Base-by-base conservation (phyloP, 2,113 vertebrate genomes). In the Malurus melanocephalus region DNA sequence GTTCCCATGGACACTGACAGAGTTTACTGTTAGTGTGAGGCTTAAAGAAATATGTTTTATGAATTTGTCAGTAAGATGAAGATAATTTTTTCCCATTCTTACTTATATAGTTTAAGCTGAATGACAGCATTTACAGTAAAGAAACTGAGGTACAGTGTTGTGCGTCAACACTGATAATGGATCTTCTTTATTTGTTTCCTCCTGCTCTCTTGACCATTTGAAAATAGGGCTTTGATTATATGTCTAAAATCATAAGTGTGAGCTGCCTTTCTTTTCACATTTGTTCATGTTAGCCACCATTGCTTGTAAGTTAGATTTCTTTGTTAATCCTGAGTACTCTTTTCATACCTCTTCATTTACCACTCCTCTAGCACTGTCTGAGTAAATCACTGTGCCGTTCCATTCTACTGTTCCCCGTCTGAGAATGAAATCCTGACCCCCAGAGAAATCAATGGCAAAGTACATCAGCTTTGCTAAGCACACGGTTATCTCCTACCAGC, bases 371-470 rank as follows among this genome's bases (percentile, higher is more conserved):
- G 10, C 1, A 2, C 45, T 56, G 19, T 23, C 71, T 87, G 48
- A 65, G 67, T 91, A 71, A 91, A 88, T 94, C 64, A 60, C 4
- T 0, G 0, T 66, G 38, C 33, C 3, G 2, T 85, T 87, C 43
- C 1, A 2, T 91, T 56, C 35, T 55, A 22, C 19, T 49, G 7
- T 75, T 94, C 42, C 40, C 56, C 45, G 11, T 55, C 28, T 5
- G 0, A 75, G 69, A 90, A 84, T 46, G 43, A 84, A 94, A 90
- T 78, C 35, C 13, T 56, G 24, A 80, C 30, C 40, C 62, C 35
- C 45, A 45, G 73, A 76, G 73, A 93, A 94, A 90, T 83, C n/a
- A 74, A 30, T 45, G 68, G 40, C 40, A 64, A 84, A 83, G 61
- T 67, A 49, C 30, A 75, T 77, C 68, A 77, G 27, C 48, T 90